Conservation (phyloP, 2,797 vertebrate species). For the Arctocebus calabarensis region DNA sequence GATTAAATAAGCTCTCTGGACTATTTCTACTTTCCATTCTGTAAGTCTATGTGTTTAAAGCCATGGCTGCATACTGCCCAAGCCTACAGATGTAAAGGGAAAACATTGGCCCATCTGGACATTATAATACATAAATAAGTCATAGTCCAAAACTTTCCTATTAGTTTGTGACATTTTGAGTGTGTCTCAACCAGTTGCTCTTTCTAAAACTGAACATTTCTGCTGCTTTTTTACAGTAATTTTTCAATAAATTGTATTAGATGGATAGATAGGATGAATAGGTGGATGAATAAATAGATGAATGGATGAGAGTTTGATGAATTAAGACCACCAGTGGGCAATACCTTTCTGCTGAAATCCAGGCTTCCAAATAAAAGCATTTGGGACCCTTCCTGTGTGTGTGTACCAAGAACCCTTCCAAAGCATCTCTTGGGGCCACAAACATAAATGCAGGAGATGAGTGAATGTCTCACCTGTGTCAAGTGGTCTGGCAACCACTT, state of each 20-base stretch:
- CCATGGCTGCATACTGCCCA: background rate
- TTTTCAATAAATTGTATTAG: background rate
- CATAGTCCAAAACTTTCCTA: conserved; percentile 11
- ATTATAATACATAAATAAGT: background rate
- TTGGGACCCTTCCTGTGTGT: background rate
- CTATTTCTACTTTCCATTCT: conserved; percentile 43
- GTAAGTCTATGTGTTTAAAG: background rate
- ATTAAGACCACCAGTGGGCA: background rate
- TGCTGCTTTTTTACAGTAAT: background rate
- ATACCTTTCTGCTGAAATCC: conserved; percentile 6
- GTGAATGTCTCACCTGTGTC: conserved; percentile 44
- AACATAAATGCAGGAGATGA: background rate
- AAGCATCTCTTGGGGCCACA: conserved; percentile 40
- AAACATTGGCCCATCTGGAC: background rate
- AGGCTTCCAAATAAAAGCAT: background rate
- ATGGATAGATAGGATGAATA: background rate
- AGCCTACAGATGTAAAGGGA: background rate
- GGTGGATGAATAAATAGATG: background rate
- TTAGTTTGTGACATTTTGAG: background rate
- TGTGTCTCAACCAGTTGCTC: background rate
- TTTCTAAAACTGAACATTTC: background rate
- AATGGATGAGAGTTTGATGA: background rate
- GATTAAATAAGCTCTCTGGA: background rate
- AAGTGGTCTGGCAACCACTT: conserved; percentile 62
- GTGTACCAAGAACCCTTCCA: background rate